phyloP scores from a whole-genome alignment of 1,140 invertebrate genomes.

The Phymastichus coffea region DNA sequence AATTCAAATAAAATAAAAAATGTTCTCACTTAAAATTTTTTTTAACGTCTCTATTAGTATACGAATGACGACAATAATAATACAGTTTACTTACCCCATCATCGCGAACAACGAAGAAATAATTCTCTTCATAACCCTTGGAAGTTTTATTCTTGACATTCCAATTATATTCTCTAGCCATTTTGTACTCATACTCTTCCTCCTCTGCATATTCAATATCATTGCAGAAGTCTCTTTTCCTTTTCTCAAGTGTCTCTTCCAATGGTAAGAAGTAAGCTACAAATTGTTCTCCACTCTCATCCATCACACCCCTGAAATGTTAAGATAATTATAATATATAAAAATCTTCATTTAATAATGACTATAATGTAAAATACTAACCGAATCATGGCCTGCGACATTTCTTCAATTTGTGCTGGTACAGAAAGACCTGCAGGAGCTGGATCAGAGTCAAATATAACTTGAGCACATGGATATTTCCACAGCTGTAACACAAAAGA shows the following conservation, averaged over 20 bases:
- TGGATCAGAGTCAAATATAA: constrained; percentile 98
- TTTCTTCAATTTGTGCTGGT: constrained; percentile 89
- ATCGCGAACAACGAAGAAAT: constrained; percentile 91
- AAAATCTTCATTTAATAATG: background rate
- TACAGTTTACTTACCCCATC: constrained; percentile 65
- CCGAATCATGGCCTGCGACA: constrained; percentile 98
- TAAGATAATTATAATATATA: constrained; percentile 30
- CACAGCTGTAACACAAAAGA: constrained; percentile 67
- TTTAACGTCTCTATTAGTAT: background rate
- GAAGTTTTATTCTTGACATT: constrained; percentile 98
- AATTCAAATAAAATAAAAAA: background rate
- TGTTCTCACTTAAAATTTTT: background rate
- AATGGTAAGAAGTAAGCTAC: constrained; percentile 97
- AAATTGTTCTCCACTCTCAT: constrained; percentile 97
- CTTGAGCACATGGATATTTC: constrained; percentile 97
- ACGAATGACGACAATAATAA: too few species aligned
- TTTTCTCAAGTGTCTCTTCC: constrained; percentile 86
- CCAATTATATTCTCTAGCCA: constrained; percentile 96
- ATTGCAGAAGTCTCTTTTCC: constrained; percentile 76
- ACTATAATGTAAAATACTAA: constrained; percentile 42
- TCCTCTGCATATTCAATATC: constrained; percentile 86
- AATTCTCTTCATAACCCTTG: constrained; percentile 98
- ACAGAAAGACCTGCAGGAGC: constrained; percentile 77
- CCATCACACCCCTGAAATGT: constrained; percentile 85
- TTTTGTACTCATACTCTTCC: constrained; percentile 92